Evolutionary conservation across 2,888 invertebrate genomes (phyloP), one percentile per base, ranked within the genome.

Genomic region (Rhamphomyia laevipes): DNA sequence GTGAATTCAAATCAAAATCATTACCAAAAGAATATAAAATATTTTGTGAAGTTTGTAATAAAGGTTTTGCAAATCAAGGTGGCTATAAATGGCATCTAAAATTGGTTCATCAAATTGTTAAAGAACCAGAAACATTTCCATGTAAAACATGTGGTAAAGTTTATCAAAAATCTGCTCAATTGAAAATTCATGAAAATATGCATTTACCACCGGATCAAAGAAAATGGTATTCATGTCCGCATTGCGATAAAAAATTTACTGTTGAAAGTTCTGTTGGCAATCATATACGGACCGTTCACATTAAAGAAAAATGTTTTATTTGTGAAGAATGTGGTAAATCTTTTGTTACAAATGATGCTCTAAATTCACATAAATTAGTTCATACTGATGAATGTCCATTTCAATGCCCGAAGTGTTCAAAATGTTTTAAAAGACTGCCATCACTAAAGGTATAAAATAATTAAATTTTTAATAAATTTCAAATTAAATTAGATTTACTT

Each of bases 361-460:
- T 74, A 0, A 72, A 69, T 37, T 74, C 74, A 52, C 74, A 75
- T 58, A 67, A 71, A 50, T 61, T 73, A 6, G 71, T 70, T 2
- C 74, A 75, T 52, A 71, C 70, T 15, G 70, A 72, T 2, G 71
- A 69, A 6, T 65, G 68, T 4, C 73, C 73, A 0, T 73, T 67
- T 54, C 63, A 64, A 41, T 74, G 74, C 56, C 58, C 63, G 2
- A 64, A 68, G 21, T 70, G 70, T 42, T 59, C 61, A 2, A 65
- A 66, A 15, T 57, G 57, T 11, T 70, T 70, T 47, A 70, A 71
- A 55, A 70, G 64, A 48, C 60, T 62, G 27, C 56, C 65, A 1
- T 57, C 66, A 2, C 57, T 69, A 17, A 66, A 61, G 48, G 58
- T 62, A 43, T 31, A 12, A 31, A 9, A 31, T 31, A 2, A 31